Percentiles rank a stretch among this genome's conserved stretches.
These are phyloP conservation scores for Drosophila repleta DNA, from an alignment of 1,140 invertebrate genomes.

Conservation along the genomic window DNA sequence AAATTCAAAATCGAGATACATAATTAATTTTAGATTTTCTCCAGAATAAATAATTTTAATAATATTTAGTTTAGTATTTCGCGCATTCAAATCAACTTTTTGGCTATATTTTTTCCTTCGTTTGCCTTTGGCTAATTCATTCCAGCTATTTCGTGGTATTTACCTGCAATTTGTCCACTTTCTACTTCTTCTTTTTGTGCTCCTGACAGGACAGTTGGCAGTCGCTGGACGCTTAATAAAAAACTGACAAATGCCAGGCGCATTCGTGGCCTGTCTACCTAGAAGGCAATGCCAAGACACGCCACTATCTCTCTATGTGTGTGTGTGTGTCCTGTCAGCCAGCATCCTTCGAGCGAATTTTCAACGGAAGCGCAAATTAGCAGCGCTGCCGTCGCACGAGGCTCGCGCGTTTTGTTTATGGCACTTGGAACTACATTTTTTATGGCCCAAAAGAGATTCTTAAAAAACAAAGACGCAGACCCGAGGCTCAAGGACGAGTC, in stretches of 20 bases:
- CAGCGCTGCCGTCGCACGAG: constrained; percentile 53
- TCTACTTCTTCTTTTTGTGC: constrained; percentile 13
- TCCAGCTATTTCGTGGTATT: constrained; percentile 45
- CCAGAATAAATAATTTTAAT: too few species aligned
- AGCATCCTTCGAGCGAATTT: constrained; percentile 70
- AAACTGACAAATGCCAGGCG: constrained; percentile 71
- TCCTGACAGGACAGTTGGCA: constrained; percentile 44
- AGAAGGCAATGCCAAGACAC: constrained; percentile 49
- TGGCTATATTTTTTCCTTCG: neutral
- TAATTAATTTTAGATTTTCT: too few species aligned
- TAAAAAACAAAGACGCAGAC: constrained; percentile 47
- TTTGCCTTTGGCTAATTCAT: neutral
- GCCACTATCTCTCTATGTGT: constrained; percentile 19
- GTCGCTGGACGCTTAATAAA: constrained; percentile 58
- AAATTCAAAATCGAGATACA: too few species aligned
- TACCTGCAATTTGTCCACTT: constrained; percentile 57
- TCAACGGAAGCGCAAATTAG: constrained; percentile 78
- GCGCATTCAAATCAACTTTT: too few species aligned
- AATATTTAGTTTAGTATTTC: too few species aligned
- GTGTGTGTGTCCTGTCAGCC: constrained; percentile 39
- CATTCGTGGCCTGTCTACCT: constrained; percentile 65
- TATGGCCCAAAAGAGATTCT: constrained; percentile 40
- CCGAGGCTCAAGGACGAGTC: constrained; percentile 17
- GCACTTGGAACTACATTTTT: constrained; percentile 65
- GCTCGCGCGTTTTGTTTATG: constrained; percentile 64